phyloP scores from a whole-genome alignment of 2,888 invertebrate genomes.

The Thera obeliscata region DNA sequence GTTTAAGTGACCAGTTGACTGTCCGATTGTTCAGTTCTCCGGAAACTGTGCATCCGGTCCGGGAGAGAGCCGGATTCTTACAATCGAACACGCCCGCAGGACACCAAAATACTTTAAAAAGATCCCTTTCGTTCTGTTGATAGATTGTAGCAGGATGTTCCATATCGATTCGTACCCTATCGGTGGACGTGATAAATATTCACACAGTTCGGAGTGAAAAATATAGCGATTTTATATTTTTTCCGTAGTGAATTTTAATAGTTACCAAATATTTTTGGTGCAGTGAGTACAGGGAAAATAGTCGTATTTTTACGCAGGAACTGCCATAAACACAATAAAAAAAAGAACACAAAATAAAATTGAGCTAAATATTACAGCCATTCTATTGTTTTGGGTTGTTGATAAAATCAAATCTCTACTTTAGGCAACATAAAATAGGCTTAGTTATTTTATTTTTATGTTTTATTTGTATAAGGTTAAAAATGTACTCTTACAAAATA shows the following conservation, averaged over 20 bases:
- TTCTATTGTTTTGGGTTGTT: too few relatives aligned
- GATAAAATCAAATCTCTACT: too few relatives aligned
- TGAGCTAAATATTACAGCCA: too few relatives aligned
- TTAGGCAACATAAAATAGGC: too few relatives aligned
- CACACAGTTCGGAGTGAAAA: conserved; percentile 27
- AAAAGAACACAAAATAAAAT: too few relatives aligned
- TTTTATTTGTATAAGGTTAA: too few relatives aligned
- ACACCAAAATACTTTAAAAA: conserved; percentile 68
- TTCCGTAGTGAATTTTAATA: conserved; percentile 11
- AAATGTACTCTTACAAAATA: too few relatives aligned
- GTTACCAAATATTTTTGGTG: neutral
- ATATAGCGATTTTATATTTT: conserved; percentile 27
- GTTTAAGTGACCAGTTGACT: conserved; percentile 50
- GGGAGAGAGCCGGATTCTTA: conserved; percentile 57
- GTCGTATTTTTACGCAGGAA: neutral
- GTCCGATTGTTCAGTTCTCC: conserved; percentile 47
- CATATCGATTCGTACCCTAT: conserved; percentile 64
- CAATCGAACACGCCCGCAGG: conserved; percentile 64
- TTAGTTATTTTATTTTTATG: too few relatives aligned
- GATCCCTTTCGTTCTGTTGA: conserved; percentile 60
- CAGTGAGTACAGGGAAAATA: too few relatives aligned
- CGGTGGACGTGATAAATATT: conserved; percentile 52
- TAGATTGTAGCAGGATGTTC: conserved; percentile 69
- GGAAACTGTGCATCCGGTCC: conserved; percentile 68
- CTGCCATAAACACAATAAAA: neutral